phyloP scores from a whole-genome alignment of 2,888 invertebrate species.

The Morpho deidamia region DNA sequence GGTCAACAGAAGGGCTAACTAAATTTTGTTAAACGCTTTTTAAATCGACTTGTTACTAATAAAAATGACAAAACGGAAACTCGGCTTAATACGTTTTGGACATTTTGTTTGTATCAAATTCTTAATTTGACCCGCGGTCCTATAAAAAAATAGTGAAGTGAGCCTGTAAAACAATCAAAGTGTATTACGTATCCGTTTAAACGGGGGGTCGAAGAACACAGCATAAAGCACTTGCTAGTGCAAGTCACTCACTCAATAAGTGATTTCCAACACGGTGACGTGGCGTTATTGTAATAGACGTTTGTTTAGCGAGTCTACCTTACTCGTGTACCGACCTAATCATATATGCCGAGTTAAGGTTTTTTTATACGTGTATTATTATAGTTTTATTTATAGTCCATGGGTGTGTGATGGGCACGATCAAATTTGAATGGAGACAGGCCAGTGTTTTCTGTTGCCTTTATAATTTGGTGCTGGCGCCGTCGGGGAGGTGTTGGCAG shows the following conservation, averaged over 20 bases:
- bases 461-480: constrained; percentile 70
- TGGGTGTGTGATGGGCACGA: constrained; percentile 76
- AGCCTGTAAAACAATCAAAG: constrained; percentile 26
- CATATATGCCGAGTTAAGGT: constrained; percentile 77
- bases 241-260: constrained; percentile 76
- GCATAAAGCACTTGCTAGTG: constrained; percentile 63
- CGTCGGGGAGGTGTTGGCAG: constrained; percentile 56
- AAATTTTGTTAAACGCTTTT: too few relatives aligned
- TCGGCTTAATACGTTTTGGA: too few relatives aligned
- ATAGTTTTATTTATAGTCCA: constrained; percentile 53
- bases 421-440: constrained; percentile 76
- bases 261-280: constrained; percentile 75
- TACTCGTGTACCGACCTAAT: constrained; percentile 77
- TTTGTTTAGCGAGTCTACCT: constrained; percentile 78
- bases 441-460: constrained; percentile 59
- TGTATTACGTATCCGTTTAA: constrained; percentile 33
- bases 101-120: too few relatives aligned
- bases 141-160: constrained; percentile 9
- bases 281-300: constrained; percentile 72
- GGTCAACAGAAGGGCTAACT: too few relatives aligned
- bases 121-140: too few relatives aligned
- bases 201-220: constrained; percentile 39
- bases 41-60: too few relatives aligned
- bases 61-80: too few relatives aligned
- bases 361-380: constrained; percentile 74